Conservation (phyloP, 2,888 invertebrate species). For the Octonoba sinensis region DNA sequence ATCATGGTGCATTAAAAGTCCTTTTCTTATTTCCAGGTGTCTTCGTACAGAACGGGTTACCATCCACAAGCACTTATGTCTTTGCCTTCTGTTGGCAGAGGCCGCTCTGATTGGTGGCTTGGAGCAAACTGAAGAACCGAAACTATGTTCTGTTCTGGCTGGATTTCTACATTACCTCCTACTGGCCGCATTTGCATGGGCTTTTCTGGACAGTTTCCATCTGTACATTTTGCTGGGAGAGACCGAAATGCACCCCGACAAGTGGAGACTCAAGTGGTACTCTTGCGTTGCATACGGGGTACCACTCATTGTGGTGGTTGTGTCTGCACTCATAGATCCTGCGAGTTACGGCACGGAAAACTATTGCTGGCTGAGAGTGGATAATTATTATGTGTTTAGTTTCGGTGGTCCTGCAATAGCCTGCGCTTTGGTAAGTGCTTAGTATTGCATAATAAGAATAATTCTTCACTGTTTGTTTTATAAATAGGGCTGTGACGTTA, state of each 20-base stretch:
- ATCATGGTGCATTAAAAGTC: too few relatives aligned
- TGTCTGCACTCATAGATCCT: constrained; percentile 84
- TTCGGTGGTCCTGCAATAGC: constrained; percentile 91
- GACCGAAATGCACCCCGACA: constrained; percentile 87
- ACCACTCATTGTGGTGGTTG: constrained; percentile 84
- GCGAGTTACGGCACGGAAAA: constrained; percentile 84
- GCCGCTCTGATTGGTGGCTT: constrained; percentile 91
- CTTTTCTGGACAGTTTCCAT: constrained; percentile 97
- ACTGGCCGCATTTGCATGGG: constrained; percentile 93
- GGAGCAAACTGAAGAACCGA: constrained; percentile 85
- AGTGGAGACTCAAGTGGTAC: constrained; percentile 90
- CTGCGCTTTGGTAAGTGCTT: constrained; percentile 76
- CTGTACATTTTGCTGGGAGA: constrained; percentile 94
- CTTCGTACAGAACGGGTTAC: constrained; percentile 82
- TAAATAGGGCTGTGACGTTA: too few relatives aligned
- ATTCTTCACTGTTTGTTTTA: too few relatives aligned
- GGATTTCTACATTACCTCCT: constrained; percentile 84
- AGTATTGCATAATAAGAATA: too few relatives aligned
- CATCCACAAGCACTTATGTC: constrained; percentile 95
- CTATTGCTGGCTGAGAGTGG: constrained; percentile 88
- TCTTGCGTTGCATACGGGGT: constrained; percentile 88
- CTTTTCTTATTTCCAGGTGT: constrained; percentile 26
- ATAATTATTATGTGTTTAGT: constrained; percentile 90
- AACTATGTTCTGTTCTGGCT: constrained; percentile 89
- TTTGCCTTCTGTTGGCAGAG: constrained; percentile 91